Evolutionary conservation across 2,888 invertebrate genomes (phyloP).

Genomic region (Tenthredo distinguenda): DNA sequence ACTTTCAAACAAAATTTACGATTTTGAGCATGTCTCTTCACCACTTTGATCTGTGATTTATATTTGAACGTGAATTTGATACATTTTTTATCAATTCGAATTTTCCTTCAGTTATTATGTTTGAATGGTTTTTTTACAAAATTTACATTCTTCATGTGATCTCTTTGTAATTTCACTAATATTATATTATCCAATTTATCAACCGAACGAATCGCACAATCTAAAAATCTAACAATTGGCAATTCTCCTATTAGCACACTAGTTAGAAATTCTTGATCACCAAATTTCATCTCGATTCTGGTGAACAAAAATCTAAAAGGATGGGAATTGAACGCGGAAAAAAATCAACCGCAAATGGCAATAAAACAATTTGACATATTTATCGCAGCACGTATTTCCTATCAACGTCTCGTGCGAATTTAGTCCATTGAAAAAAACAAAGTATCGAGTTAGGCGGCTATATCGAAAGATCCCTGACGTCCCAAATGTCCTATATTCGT

Average conservation of each 20-base stretch:
- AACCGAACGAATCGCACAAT: background rate
- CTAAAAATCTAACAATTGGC: background rate
- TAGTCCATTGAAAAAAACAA: background rate
- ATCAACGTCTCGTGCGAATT: background rate
- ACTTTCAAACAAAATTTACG: background rate
- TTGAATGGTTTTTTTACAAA: constrained; percentile 46
- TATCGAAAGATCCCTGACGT: background rate
- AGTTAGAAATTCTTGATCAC: background rate
- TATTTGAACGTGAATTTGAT: constrained; percentile 31
- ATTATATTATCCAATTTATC: background rate
- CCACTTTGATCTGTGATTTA: background rate
- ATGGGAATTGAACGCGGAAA: background rate
- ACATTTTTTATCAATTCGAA: background rate
- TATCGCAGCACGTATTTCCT: background rate
- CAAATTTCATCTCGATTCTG: background rate
- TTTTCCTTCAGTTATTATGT: constrained; percentile 20
- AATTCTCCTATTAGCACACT: background rate
- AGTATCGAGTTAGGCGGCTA: background rate
- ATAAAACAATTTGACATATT: background rate
- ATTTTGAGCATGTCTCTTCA: constrained; percentile 6
- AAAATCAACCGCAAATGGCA: background rate
- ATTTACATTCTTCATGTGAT: constrained; percentile 22
- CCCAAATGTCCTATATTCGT: constrained; percentile 39
- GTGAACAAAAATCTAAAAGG: background rate
- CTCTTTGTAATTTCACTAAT: constrained; percentile 6